Evolutionary conservation across 2,888 invertebrate genomes (phyloP).

Genomic region (Dorcus parallelipipedus): DNA sequence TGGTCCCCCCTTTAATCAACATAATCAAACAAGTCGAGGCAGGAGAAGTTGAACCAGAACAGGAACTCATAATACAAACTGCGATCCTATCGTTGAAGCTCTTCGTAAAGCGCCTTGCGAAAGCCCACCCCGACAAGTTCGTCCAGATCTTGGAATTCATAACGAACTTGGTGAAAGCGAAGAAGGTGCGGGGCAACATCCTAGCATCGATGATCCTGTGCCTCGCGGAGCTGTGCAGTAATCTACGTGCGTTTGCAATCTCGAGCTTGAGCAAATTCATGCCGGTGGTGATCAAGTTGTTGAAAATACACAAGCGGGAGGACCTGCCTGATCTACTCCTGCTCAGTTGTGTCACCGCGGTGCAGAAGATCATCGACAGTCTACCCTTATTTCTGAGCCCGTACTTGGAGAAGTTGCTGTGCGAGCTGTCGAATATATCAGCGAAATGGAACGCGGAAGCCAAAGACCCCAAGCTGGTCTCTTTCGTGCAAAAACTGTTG

Average conservation of each 20-base stretch:
- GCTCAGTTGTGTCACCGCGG: conserved; percentile 72
- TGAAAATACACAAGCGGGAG: conserved; percentile 60
- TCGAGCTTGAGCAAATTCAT: conserved; percentile 73
- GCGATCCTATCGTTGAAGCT: conserved; percentile 80
- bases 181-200: conserved; percentile 56
- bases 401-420: conserved; percentile 71
- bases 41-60: conserved; percentile 49
- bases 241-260: conserved; percentile 73
- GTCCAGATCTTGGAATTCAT: conserved; percentile 66
- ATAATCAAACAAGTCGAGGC: conserved; percentile 57
- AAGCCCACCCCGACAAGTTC: conserved; percentile 66
- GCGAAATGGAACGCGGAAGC: conserved; percentile 52
- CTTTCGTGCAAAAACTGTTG: conserved; percentile 57
- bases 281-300: conserved; percentile 66
- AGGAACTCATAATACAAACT: conserved; percentile 74
- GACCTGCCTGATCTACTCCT: conserved; percentile 60
- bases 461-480: conserved; percentile 51
- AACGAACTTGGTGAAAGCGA: conserved; percentile 55
- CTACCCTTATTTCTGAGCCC: conserved; percentile 82
- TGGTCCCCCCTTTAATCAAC: conserved; percentile 60
- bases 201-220: conserved; percentile 73
- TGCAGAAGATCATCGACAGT: conserved; percentile 79
- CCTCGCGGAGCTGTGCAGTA: conserved; percentile 73
- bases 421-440: conserved; percentile 59
- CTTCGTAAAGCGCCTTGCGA: conserved; percentile 70